phyloP scores from a whole-genome alignment of 2,113 vertebrate genomes.

The Osmerus mordax region DNA sequence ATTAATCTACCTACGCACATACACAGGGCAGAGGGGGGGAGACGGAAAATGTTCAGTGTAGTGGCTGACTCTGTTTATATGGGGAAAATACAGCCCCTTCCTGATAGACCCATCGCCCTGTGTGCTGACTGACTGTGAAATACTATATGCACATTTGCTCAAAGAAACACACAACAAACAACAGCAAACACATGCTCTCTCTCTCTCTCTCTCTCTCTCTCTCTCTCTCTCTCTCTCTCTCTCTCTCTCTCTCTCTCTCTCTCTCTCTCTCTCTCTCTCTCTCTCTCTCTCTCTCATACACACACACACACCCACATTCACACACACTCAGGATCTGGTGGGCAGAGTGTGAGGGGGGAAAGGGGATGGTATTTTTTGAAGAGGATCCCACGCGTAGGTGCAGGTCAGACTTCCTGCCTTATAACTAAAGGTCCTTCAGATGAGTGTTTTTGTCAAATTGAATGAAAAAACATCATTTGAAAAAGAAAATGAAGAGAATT shows the following conservation, averaged over 20 bases:
- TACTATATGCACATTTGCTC: too few relatives aligned
- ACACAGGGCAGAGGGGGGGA: neutral
- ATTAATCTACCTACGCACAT: slow-evolving; percentile 5
- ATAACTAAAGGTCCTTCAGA: slow-evolving; percentile 10
- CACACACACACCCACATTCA: slow-evolving; percentile 1
- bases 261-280: neutral
- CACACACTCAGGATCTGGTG: neutral
- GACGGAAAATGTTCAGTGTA: neutral
- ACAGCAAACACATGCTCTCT: neutral
- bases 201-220: slow-evolving; percentile 1
- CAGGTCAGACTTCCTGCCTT: slow-evolving; percentile 33
- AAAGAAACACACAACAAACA: too few relatives aligned
- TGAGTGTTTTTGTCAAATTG: slow-evolving; percentile 4
- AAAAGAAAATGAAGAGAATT: neutral
- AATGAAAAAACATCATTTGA: slow-evolving; percentile 3
- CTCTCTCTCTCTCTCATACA: neutral
- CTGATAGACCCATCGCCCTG: too few relatives aligned
- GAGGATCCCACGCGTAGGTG: neutral
- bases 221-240: neutral
- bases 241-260: slow-evolving; percentile 5
- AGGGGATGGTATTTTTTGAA: neutral
- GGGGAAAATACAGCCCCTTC: too few relatives aligned
- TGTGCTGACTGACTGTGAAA: too few relatives aligned
- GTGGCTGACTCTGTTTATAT: slow-evolving; percentile 13
- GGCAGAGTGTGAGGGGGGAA: neutral